A percentile compares a stretch with the other conserved stretches of the same genome.
These are phyloP conservation scores for Dasyornis broadbenti DNA, from an alignment of 2,113 vertebrate genomes.

Conservation along the genomic window DNA sequence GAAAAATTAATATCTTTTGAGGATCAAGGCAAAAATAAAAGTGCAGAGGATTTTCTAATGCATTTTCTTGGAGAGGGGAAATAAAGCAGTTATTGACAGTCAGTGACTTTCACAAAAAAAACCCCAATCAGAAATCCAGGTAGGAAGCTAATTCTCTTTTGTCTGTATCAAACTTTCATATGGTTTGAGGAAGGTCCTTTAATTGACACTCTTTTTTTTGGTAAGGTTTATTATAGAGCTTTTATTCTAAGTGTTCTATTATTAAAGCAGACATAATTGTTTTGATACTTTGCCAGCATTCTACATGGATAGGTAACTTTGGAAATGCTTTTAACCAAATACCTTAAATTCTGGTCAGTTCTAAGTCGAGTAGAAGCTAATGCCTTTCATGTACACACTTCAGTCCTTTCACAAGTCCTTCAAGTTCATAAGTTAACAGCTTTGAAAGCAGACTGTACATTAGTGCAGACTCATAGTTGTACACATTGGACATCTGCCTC, in stretches of 20 bases:
- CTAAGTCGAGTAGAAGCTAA: neutral
- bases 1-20: neutral
- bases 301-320: neutral
- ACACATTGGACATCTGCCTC: neutral
- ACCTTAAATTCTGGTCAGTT: neutral
- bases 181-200: neutral
- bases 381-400: neutral
- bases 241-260: neutral
- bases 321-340: neutral
- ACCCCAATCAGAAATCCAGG: neutral
- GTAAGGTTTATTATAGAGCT: neutral
- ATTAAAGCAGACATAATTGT: neutral
- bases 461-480: neutral
- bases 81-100: neutral
- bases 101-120: neutral
- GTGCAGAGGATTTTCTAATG: neutral
- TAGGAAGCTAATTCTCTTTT: neutral
- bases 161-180: neutral
- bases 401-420: neutral
- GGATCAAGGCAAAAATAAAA: neutral
- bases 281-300: neutral
- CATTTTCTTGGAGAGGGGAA: neutral
- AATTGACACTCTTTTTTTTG: neutral
- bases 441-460: neutral
- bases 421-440: neutral